A percentile compares a stretch with the other conserved stretches of the same genome.
These are phyloP conservation scores for Oryzias woworae DNA, from an alignment of 2,113 vertebrate genomes.

Conservation along the genomic window DNA sequence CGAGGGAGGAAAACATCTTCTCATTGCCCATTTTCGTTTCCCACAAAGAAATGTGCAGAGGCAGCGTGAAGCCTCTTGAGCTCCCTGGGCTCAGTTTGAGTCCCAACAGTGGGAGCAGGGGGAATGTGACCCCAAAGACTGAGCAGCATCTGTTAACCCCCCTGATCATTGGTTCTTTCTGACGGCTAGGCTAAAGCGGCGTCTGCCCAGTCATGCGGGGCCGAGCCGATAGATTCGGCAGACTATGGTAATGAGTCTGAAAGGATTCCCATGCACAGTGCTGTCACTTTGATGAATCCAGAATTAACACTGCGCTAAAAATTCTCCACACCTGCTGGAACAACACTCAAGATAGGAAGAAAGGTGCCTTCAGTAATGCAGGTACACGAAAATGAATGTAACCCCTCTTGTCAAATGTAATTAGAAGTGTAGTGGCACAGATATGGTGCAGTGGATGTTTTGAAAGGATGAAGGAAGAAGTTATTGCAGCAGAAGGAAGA, in stretches of 20 bases:
- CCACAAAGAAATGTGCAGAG: constrained; percentile 7
- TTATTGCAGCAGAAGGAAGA: constrained; percentile 16
- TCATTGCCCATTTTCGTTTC: constrained; percentile 16
- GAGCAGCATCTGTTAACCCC: constrained; percentile 66
- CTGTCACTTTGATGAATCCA: constrained; percentile 68
- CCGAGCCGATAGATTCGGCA: constrained; percentile 64
- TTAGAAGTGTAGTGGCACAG: constrained; percentile 42
- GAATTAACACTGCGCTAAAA: constrained; percentile 64
- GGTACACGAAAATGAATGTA: constrained; percentile 61
- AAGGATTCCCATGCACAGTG: constrained; percentile 60
- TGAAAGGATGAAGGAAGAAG: constrained; percentile 40
- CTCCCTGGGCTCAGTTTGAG: constrained; percentile 21
- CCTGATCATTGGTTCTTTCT: constrained; percentile 66
- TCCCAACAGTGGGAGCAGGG: constrained; percentile 50
- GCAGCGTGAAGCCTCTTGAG: constrained; percentile 11
- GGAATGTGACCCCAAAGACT: constrained; percentile 60
- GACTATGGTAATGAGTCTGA: constrained; percentile 69
- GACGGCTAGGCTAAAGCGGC: constrained; percentile 41
- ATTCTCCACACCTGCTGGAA: constrained; percentile 66
- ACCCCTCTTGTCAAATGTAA: constrained; percentile 65
- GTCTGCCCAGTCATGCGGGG: constrained; percentile 61
- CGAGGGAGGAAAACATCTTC: neutral
- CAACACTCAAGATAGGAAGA: constrained; percentile 56
- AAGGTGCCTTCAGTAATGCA: constrained; percentile 43
- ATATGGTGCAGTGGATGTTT: constrained; percentile 43